phyloP scores from a whole-genome alignment of 2,888 invertebrate genomes.

The Drosophila putrida region DNA sequence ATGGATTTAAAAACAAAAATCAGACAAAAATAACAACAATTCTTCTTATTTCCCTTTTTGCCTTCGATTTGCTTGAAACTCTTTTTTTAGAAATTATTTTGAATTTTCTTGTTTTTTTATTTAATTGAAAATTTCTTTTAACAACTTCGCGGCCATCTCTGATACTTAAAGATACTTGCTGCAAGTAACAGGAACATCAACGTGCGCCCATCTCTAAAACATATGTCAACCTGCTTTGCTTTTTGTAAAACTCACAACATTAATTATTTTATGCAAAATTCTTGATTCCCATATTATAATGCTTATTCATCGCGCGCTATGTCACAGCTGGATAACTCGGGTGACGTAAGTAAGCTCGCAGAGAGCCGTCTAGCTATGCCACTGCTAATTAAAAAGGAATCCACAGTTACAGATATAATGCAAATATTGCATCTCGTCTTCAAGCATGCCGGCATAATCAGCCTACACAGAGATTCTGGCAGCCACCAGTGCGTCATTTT shows the following conservation, averaged over 20 bases:
- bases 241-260: conserved; percentile 53
- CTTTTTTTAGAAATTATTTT: too few species aligned
- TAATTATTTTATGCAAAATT: conserved; percentile 72
- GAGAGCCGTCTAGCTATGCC: background rate
- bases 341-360: conserved; percentile 70
- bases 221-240: conserved; percentile 29
- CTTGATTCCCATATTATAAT: conserved; percentile 64
- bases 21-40: too few species aligned
- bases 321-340: conserved; percentile 68
- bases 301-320: conserved; percentile 73
- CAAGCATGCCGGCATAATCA: conserved; percentile 40
- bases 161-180: background rate
- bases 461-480: conserved; percentile 25
- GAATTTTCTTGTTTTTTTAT: too few species aligned
- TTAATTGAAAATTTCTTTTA: too few species aligned
- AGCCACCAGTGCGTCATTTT: conserved; percentile 50
- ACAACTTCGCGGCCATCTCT: too few species aligned
- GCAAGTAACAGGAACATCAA: conserved; percentile 2
- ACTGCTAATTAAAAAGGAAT: conserved; percentile 15
- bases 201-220: conserved; percentile 10
- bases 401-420: conserved; percentile 62
- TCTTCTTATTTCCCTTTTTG: too few species aligned
- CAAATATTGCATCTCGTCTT: conserved; percentile 24
- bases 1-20: too few species aligned
- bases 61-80: too few species aligned